Evolutionary conservation across 2,888 invertebrate genomes (phyloP).

Genomic region (Cynaeus angustus): DNA sequence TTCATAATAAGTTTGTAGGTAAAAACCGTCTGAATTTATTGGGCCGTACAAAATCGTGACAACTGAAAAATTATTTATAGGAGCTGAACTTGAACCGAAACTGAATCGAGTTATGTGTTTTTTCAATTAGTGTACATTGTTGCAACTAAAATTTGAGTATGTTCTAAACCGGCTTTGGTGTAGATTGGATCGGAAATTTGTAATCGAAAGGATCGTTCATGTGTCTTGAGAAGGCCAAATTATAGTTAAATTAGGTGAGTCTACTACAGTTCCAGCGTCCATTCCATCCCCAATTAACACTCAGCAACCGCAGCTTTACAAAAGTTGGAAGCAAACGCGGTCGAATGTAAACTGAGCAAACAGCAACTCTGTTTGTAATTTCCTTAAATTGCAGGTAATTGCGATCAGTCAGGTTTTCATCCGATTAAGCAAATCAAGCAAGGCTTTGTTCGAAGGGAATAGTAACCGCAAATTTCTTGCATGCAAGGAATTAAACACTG

Average conservation of each 20-base stretch:
- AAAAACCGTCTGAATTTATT: no score
- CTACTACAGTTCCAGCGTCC: conserved; percentile 5
- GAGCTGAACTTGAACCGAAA: no score
- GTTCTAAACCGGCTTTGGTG: background rate
- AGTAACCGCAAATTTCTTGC: conserved; percentile 16
- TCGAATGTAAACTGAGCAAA: conserved; percentile 28
- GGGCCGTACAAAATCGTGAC: no score
- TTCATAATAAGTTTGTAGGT: no score
- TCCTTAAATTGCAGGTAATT: conserved; percentile 41
- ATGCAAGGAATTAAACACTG: conserved; percentile 16
- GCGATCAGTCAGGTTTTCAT: conserved; percentile 30
- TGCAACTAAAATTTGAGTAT: no score
- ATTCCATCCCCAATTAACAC: conserved; percentile 35
- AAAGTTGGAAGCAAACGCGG: conserved; percentile 13
- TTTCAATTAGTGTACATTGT: no score
- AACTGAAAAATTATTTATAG: no score
- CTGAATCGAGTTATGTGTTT: no score
- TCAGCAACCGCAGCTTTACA: conserved; percentile 1
- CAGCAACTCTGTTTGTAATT: conserved; percentile 39
- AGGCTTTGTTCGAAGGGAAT: conserved; percentile 15
- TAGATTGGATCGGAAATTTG: conserved; percentile 7
- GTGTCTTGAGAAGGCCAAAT: background rate
- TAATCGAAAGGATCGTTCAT: background rate
- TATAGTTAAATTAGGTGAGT: conserved; percentile 22
- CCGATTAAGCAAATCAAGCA: conserved; percentile 37